phyloP scores from a whole-genome alignment of 2,113 vertebrate genomes.

The Mirounga angustirostris region DNA sequence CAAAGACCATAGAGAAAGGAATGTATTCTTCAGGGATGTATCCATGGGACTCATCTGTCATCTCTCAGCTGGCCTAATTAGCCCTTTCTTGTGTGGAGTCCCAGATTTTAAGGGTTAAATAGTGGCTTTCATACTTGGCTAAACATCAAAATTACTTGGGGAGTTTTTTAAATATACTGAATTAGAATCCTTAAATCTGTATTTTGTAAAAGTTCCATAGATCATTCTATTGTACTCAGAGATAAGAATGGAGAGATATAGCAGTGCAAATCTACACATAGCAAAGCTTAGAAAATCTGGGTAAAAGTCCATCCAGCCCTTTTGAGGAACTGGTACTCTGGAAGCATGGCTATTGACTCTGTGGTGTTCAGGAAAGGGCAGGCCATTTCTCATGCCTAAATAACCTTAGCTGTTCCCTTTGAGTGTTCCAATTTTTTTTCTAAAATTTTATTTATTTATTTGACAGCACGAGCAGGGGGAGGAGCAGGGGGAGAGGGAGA shows the following conservation, averaged over 20 bases:
- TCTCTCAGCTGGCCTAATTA: slow-evolving; percentile 2
- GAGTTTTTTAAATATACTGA: neutral
- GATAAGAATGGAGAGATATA: neutral
- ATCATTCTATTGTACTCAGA: neutral
- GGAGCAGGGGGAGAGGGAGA: no score
- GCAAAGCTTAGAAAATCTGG: neutral
- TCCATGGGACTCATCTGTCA: neutral
- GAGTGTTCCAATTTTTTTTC: neutral
- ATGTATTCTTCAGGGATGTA: neutral
- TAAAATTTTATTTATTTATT: no score
- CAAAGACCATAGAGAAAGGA: neutral
- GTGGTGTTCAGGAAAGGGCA: neutral
- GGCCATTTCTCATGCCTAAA: neutral
- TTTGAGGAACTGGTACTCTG: neutral
- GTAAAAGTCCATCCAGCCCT: neutral
- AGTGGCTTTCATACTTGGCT: neutral
- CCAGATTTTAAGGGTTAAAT: neutral
- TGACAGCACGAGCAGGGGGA: no score
- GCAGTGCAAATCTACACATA: neutral
- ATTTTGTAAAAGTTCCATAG: neutral
- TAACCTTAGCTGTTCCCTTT: neutral
- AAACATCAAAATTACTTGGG: neutral
- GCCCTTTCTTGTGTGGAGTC: neutral
- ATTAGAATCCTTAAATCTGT: neutral
- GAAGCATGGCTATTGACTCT: neutral